Evolutionary conservation across 2,888 invertebrate species (phyloP), one percentile per base, ranked within the genome.

Genomic region (Harpagoxenus sublaevis): DNA sequence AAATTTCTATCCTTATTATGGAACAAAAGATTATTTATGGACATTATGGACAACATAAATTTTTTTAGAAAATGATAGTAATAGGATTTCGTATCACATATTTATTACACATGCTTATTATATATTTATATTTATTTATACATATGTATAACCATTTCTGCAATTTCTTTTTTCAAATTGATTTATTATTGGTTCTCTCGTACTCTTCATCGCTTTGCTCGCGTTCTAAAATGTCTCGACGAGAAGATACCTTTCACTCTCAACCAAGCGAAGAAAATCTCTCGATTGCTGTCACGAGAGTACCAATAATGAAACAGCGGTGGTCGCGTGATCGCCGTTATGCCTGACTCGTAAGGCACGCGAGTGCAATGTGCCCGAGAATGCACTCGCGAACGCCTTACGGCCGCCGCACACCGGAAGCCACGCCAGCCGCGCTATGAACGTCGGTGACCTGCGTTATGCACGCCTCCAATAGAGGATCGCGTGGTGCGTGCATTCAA

Each of bases 311-410:
- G 83, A 83, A 83, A 83, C 83, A 57, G 45, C 66, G 45, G 77
- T 39, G 78, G 53, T 83, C 83, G 83, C 83, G 83, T 83, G 83
- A 77, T 77, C 66, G 45, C 57, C 60, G 55, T 77, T 78, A 83
- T 83, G 75, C 48, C 48, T 45, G 83, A 83, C 83, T 83, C 77
- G 83, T 66, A 65, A 75, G 83, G 83, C 83, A 83, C 83, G 83
- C 83, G 83, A 75, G 66, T 28, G 48, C 83, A 83, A 83, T 83
- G 82, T 45, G 74, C 73, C 35, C 73, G 79, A 73, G 79, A 81
- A 81, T 81, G 79, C 79, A 73, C 35, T 81, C 57, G 73, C 79
- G 28, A 73, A 83, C 83, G 78, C 83, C 83, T 83, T 75, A 66
- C 78, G 66, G 66, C 78, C 28, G 65, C 78, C 77, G 39, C 77